Evolutionary conservation across 2,797 vertebrate species (phyloP).

Genomic region (Gymnodraco acuticeps): DNA sequence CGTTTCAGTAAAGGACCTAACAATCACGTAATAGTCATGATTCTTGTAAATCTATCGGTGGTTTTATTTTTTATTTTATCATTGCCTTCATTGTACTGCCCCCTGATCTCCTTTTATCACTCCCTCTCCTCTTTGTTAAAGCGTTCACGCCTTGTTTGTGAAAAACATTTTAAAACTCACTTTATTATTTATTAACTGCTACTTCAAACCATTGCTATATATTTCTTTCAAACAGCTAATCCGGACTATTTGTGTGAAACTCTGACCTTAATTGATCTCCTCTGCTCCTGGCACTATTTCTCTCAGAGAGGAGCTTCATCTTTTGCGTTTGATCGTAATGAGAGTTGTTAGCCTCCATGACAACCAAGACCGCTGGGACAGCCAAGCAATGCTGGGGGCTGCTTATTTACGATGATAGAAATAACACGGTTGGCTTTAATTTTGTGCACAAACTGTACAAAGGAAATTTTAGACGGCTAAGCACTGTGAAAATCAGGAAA

Average conservation of each 20-base stretch:
- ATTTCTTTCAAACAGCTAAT: constrained; percentile 44
- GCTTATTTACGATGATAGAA: constrained; percentile 74
- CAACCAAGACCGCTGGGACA: constrained; percentile 73
- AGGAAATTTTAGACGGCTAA: constrained; percentile 52
- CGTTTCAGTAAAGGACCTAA: constrained; percentile 8
- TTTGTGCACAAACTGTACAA: constrained; percentile 54
- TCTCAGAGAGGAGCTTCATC: constrained; percentile 62
- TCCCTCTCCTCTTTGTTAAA: constrained; percentile 25
- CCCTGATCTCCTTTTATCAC: not conserved
- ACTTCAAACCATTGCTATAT: constrained; percentile 39
- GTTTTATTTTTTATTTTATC: constrained; percentile 29
- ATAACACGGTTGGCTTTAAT: constrained; percentile 63
- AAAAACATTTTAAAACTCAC: constrained; percentile 40
- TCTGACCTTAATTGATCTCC: constrained; percentile 73
- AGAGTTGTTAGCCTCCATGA: constrained; percentile 79
- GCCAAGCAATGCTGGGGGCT: constrained; percentile 51
- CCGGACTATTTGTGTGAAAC: constrained; percentile 56
- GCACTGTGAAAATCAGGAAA: constrained; percentile 47
- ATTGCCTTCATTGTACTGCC: constrained; percentile 23
- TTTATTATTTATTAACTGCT: constrained; percentile 55
- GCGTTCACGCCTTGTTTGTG: constrained; percentile 40
- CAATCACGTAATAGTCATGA: not conserved
- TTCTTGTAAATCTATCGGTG: constrained; percentile 14
- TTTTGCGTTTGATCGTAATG: constrained; percentile 77
- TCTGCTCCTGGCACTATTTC: constrained; percentile 58